Conservation (phyloP, 2,888 invertebrate species). For the Hymenopus coronatus region DNA sequence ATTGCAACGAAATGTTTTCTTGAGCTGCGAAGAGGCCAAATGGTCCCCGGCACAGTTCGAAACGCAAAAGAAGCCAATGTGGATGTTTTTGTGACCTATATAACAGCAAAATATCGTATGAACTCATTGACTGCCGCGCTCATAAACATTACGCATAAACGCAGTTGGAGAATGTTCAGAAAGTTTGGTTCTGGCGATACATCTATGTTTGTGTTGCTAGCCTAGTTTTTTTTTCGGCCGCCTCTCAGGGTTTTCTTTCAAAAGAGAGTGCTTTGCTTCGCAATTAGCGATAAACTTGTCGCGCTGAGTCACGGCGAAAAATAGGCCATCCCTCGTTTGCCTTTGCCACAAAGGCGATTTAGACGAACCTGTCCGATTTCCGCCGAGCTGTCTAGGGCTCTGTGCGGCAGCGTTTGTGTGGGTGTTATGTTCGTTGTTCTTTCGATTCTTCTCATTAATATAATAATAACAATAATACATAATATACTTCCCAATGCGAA, state of each 20-base stretch:
- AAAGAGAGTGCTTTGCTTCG: background rate
- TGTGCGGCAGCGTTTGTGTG: background rate
- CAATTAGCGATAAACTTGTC: background rate
- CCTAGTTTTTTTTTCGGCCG: background rate
- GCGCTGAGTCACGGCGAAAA: background rate
- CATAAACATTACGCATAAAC: background rate
- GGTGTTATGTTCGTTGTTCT: no score
- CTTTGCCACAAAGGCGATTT: background rate
- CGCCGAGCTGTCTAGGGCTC: background rate
- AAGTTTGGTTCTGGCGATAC: background rate
- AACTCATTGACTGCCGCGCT: background rate
- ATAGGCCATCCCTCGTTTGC: background rate
- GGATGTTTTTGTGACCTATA: background rate
- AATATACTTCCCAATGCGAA: no score
- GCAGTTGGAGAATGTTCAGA: background rate
- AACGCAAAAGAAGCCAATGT: background rate
- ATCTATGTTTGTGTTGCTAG: background rate
- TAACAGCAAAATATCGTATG: background rate
- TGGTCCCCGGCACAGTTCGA: background rate
- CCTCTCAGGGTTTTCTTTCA: background rate
- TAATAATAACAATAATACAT: no score
- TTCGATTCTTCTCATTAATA: no score
- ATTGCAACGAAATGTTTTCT: no score
- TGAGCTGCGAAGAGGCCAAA: no score
- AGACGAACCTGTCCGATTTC: background rate